Conservation (phyloP, 2,888 invertebrate genomes). For the Strigamia maritima region DNA sequence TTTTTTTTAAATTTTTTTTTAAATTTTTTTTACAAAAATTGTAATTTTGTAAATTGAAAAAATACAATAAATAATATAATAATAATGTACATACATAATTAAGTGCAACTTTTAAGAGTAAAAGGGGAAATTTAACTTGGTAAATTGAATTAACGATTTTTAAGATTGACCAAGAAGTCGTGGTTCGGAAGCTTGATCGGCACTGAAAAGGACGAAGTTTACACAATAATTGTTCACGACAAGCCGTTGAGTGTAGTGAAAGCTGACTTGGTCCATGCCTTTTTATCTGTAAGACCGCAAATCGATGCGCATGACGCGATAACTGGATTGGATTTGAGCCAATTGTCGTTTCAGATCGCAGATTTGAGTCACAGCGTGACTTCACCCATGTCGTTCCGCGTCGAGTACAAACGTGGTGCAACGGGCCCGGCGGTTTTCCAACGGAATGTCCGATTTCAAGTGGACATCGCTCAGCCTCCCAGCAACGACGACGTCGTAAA, state of each 20-base stretch:
- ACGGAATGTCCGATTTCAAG: slow-evolving; percentile 89
- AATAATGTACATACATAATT: no score
- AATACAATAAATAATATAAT: no score
- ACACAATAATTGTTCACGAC: slow-evolving; percentile 93
- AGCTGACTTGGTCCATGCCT: slow-evolving; percentile 96
- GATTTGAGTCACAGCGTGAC: slow-evolving; percentile 96
- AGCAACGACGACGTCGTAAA: slow-evolving; percentile 60
- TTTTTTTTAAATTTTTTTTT: no score
- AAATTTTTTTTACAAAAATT: no score
- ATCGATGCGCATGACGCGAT: no score
- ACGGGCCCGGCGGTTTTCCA: slow-evolving; percentile 96
- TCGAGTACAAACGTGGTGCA: slow-evolving; percentile 87
- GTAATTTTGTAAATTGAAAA: no score
- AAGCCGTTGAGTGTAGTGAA: slow-evolving; percentile 95
- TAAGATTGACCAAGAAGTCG: slow-evolving; percentile 82
- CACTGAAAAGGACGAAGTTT: slow-evolving; percentile 95
- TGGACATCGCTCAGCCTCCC: slow-evolving; percentile 55
- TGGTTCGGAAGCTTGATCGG: slow-evolving; percentile 98
- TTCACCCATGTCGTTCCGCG: slow-evolving; percentile 95
- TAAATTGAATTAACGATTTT: neutral
- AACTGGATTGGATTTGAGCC: no score
- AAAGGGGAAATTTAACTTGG: neutral
- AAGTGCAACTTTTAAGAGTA: no score
- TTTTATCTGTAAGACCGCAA: slow-evolving; percentile 78
- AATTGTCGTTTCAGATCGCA: slow-evolving; percentile 74